A percentile compares a stretch with the other conserved stretches of the same genome.
phyloP scores from a whole-genome alignment of 2,113 vertebrate genomes.

The Callospermophilus lateralis region DNA sequence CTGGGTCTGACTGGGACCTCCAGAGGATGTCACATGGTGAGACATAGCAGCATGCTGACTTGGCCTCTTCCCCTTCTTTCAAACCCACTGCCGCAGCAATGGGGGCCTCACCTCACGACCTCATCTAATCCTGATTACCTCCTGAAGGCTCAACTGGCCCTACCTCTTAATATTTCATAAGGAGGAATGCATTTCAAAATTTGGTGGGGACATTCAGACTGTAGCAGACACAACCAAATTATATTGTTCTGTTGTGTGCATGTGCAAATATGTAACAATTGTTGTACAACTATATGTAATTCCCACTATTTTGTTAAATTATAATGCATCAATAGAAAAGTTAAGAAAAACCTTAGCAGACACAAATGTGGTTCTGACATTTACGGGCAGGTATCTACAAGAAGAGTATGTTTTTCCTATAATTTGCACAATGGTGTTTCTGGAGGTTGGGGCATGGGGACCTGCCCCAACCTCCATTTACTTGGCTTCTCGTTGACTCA shows the following conservation, averaged over 20 bases:
- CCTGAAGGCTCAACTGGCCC: neutral
- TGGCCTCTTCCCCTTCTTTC: neutral
- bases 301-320: no score
- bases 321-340: no score
- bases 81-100: neutral
- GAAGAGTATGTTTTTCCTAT: neutral
- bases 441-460: neutral
- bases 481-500: constrained; percentile 45
- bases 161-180: neutral
- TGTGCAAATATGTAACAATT: no score
- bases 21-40: neutral
- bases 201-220: neutral
- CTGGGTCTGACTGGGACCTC: no score
- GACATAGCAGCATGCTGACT: no score
- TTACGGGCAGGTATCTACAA: neutral
- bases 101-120: neutral
- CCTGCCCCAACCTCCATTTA: neutral
- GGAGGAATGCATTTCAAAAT: neutral
- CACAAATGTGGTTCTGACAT: no score
- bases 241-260: no score
- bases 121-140: no score
- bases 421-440: constrained; percentile 31
- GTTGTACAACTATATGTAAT: no score
- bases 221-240: neutral
- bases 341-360: no score